A percentile compares a stretch with the other conserved stretches of the same genome.
Evolutionary conservation across 2,797 vertebrate species (phyloP).

Genomic region (Schizopygopsis malacanthus): DNA sequence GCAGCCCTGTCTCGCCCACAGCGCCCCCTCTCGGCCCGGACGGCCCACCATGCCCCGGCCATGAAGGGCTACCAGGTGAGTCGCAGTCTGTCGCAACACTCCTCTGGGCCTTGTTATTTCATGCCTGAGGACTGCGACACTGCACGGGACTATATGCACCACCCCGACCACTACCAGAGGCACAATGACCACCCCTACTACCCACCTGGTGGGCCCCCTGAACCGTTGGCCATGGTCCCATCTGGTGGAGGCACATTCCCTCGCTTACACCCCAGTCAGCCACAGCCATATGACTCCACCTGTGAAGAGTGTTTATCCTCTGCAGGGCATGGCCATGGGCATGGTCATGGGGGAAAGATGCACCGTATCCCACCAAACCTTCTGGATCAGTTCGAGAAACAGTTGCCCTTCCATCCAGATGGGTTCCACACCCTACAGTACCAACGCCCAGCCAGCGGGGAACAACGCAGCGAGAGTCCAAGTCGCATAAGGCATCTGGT

Average conservation of each 20-base stretch:
- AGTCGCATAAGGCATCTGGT: conserved; percentile 98
- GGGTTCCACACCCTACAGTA: conserved; percentile 99
- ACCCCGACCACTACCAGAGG: conserved; percentile 76
- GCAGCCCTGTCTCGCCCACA: conserved; percentile 84
- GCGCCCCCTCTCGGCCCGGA: conserved; percentile 85
- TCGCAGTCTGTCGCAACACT: conserved; percentile 91
- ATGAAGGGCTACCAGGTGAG: conserved; percentile 97
- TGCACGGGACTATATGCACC: conserved; percentile 81
- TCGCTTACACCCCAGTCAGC: conserved; percentile 91
- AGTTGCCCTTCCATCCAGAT: conserved; percentile 94
- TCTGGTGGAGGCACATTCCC: conserved; percentile 93
- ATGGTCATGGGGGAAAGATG: conserved; percentile 83
- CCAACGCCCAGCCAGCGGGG: conserved; percentile 85
- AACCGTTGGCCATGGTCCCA: conserved; percentile 80
- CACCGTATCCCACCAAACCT: conserved; percentile 92
- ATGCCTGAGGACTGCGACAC: conserved; percentile 85
- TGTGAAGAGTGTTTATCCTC: conserved; percentile 93
- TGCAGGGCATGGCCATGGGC: conserved; percentile 52
- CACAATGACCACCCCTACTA: conserved; percentile 86
- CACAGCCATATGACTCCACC: conserved; percentile 87
- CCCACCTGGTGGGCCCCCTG: conserved; percentile 80
- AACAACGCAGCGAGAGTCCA: conserved; percentile 94
- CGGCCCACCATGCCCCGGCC: conserved; percentile 83
- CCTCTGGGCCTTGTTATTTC: conserved; percentile 88
- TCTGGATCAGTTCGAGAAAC: conserved; percentile 97